These are phyloP conservation scores for Scatophagus argus DNA, from an alignment of 2,113 vertebrate genomes.

Conservation along the genomic window DNA sequence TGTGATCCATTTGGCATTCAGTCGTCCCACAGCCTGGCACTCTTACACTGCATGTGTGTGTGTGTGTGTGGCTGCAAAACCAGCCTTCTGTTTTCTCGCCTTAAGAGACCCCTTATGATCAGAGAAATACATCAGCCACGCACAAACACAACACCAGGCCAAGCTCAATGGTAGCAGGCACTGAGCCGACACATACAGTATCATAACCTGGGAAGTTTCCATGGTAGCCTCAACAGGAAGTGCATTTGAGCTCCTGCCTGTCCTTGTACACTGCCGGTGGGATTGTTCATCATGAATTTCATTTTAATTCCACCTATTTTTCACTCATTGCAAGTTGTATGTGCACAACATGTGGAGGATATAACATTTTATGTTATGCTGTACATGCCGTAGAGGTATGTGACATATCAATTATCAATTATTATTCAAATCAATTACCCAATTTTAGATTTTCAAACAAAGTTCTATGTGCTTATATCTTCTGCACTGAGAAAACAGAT, in stretches of 20 bases:
- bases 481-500: too few relatives aligned
- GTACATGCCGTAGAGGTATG: not conserved
- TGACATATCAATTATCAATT: too few relatives aligned
- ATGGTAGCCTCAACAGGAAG: conserved; percentile 64
- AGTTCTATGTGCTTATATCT: not conserved
- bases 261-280: conserved; percentile 31
- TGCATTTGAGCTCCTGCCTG: conserved; percentile 48
- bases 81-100: conserved; percentile 61
- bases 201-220: conserved; percentile 54
- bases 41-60: conserved; percentile 21
- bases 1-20: conserved; percentile 69
- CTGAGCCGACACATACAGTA: conserved; percentile 6
- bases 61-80: conserved; percentile 41
- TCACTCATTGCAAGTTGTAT: not conserved
- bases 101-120: conserved; percentile 59
- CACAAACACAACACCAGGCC: conserved; percentile 9
- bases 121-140: conserved; percentile 40
- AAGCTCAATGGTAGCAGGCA: conserved; percentile 47
- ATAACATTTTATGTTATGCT: not conserved
- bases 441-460: not conserved
- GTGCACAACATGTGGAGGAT: not conserved
- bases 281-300: conserved; percentile 2
- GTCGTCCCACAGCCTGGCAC: conserved; percentile 59
- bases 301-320: not conserved
- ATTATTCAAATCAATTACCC: not conserved